Conservation (phyloP, 1,140 invertebrate species). For the Homarus americanus region DNA sequence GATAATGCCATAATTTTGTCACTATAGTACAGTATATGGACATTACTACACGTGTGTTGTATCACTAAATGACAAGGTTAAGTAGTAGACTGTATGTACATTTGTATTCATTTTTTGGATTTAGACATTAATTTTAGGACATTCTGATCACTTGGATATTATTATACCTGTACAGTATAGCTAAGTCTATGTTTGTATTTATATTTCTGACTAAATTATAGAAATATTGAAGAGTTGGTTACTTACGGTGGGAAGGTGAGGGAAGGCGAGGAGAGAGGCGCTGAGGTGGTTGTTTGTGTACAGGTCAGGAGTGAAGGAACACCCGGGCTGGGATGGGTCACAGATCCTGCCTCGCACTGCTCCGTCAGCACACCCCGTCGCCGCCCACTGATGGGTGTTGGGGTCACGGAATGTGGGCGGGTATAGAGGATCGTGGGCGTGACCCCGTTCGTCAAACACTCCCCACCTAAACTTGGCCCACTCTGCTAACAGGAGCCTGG, state of each 20-base stretch:
- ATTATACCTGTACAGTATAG: too few relatives aligned
- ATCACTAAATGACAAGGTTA: too few relatives aligned
- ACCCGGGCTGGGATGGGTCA: slow-evolving; percentile 28
- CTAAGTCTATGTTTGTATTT: too few relatives aligned
- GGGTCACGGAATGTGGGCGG: slow-evolving; percentile 75
- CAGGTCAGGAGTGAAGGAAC: slow-evolving; percentile 15
- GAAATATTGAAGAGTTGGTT: too few relatives aligned
- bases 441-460: slow-evolving; percentile 79
- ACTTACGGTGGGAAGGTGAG: slow-evolving; percentile 21
- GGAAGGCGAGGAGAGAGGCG: slow-evolving; percentile 29
- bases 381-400: slow-evolving; percentile 19
- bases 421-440: slow-evolving; percentile 75
- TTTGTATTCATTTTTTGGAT: too few relatives aligned
- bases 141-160: too few relatives aligned
- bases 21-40: too few relatives aligned
- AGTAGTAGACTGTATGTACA: too few relatives aligned
- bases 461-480: slow-evolving; percentile 80
- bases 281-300: slow-evolving; percentile 22
- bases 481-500: slow-evolving; percentile 78
- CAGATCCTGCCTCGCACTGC: slow-evolving; percentile 33
- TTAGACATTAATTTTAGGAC: too few relatives aligned
- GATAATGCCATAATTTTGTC: too few relatives aligned
- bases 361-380: slow-evolving; percentile 46
- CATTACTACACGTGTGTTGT: too few relatives aligned
- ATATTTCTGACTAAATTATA: too few relatives aligned